Percentiles rank a stretch among this genome's conserved stretches.
Evolutionary conservation across 1,140 invertebrate species (phyloP).

Genomic region (Caenorhabditis tropicalis): DNA sequence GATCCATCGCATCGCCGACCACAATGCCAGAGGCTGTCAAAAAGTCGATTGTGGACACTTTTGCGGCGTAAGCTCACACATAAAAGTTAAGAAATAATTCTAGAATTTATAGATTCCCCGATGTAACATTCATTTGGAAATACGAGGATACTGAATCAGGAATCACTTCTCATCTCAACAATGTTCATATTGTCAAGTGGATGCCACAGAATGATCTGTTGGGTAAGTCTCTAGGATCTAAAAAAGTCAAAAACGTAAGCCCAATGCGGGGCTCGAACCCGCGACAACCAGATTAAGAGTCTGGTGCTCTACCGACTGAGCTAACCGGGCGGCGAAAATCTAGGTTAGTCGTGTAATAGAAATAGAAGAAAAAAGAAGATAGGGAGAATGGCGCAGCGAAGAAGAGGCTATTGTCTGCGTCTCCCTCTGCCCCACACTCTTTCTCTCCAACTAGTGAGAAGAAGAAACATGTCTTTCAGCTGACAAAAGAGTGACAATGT

Average conservation of each 20-base stretch:
- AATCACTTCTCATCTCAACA: constrained; percentile 17
- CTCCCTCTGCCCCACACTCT: neutral
- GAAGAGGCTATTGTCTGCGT: neutral
- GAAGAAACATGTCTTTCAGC: constrained; percentile 8
- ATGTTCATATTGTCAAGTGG: constrained; percentile 55
- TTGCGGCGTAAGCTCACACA: neutral
- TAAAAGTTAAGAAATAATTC: neutral
- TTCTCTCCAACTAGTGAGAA: neutral
- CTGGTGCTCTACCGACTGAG: constrained; percentile 46
- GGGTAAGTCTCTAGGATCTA: neutral
- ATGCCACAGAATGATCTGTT: constrained; percentile 58
- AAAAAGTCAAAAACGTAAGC: constrained; percentile 54
- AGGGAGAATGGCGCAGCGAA: neutral
- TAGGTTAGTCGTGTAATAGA: neutral
- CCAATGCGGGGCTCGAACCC: constrained; percentile 71
- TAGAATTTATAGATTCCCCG: constrained; percentile 46
- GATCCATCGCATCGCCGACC: constrained; percentile 34
- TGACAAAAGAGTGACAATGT: constrained; percentile 44
- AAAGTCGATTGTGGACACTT: constrained; percentile 18
- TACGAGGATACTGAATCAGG: constrained; percentile 57
- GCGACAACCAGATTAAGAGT: constrained; percentile 63
- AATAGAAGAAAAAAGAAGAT: neutral
- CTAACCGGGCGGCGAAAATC: neutral
- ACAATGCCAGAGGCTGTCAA: constrained; percentile 52
- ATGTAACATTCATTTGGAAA: constrained; percentile 60